Base-by-base conservation (phyloP, 2,797 vertebrate genomes). In the Crocodylus rhombifer region DNA sequence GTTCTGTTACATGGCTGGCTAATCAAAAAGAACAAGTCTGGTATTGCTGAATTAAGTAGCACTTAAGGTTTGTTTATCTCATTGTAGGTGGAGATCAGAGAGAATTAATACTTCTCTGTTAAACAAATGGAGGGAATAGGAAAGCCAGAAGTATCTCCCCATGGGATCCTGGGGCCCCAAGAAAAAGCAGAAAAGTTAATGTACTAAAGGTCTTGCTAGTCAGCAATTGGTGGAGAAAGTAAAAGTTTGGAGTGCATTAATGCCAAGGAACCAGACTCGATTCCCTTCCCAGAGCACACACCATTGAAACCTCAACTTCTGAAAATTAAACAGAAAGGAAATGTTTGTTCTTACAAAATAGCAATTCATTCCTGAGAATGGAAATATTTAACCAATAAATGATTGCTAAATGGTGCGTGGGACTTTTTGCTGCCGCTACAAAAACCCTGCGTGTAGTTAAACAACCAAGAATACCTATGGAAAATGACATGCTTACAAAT, bases 321-420 rank as follows among this genome's bases (percentile, higher is more conserved):
- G 90, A 92, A 88, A 94, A 90, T 82, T 91, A 89, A 94, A 90
- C 71, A 23, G 65, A 91, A 87, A 94, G 82, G 86, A 93, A 92
- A 90, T 89, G 88, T 95, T 97, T 96, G 76, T 91, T 95, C 95
- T 91, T 71, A 33, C 79, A 87, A 84, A 93, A 85, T 17, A 96
- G 57, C 84, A 90, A 84, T 91, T 89, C 65, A 90, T 96, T 92
- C 93, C 80, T 7, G 30, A 36, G 69, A 96, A 86, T 61, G 76
- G 92, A 96, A 93, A 96, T 95, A 89, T 91, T 91, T 95, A 96
- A 94, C 95, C 90, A 93, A 93, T 84, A 87, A 81, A 91, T 84
- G 86, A 95, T 93, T 95, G 85, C 67, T 95, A 95, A 84, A 91
- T 94, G 90, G 92, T 88, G 91, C 88, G 84, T 96, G 86, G 64